A percentile compares a stretch with the other conserved stretches of the same genome.
Conservation (phyloP, 2,113 vertebrate species). For the Hippocampus comes region DNA sequence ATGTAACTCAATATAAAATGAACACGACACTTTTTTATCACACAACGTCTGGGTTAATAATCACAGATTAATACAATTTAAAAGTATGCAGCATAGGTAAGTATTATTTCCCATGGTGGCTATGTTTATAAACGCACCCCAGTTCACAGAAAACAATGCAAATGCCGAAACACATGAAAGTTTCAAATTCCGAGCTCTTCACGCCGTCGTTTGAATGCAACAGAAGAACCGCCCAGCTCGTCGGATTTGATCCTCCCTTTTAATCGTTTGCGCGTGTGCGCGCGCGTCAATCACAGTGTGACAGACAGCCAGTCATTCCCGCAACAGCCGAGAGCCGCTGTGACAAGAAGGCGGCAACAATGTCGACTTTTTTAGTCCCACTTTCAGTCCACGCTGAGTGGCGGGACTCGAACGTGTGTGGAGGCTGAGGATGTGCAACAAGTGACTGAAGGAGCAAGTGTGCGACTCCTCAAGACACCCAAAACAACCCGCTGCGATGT, state of each 20-base stretch:
- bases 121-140: neutral
- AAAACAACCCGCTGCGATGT: neutral
- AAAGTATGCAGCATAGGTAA: neutral
- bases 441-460: neutral
- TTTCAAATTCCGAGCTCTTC: neutral
- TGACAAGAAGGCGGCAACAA: neutral
- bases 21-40: too few relatives aligned
- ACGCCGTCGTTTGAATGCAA: neutral
- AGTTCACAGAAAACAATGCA: neutral
- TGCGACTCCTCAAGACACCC: neutral
- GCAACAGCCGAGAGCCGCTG: neutral
- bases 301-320: neutral
- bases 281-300: neutral
- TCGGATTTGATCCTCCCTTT: constrained; percentile 3
- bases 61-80: neutral
- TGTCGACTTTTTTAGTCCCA: neutral
- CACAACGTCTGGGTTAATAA: too few relatives aligned
- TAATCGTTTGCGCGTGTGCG: neutral
- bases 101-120: neutral
- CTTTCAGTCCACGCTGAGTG: neutral
- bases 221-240: constrained; percentile 4
- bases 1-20: too few relatives aligned
- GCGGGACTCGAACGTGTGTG: neutral
- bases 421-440: neutral
- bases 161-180: neutral